A percentile compares a stretch with the other conserved stretches of the same genome.
These are phyloP conservation scores for Ectemnius cavifrons DNA, from an alignment of 2,888 invertebrate species.

Conservation along the genomic window DNA sequence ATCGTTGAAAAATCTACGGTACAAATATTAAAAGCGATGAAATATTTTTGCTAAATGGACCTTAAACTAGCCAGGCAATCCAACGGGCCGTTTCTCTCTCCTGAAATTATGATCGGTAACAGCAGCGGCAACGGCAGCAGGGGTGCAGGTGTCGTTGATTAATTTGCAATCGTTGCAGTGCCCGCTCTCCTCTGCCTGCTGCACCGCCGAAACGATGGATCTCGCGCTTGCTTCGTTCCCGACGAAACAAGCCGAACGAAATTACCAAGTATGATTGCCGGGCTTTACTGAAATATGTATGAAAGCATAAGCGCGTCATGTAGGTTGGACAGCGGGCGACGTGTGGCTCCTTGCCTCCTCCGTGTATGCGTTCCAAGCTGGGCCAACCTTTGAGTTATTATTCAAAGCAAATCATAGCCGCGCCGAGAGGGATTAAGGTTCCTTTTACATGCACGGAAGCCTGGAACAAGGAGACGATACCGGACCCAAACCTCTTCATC, in stretches of 20 bases:
- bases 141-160: constrained; percentile 11
- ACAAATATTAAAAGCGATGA: too few relatives aligned
- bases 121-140: neutral
- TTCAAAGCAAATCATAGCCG: constrained; percentile 74
- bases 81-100: too few relatives aligned
- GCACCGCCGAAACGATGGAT: constrained; percentile 14
- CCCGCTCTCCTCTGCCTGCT: neutral
- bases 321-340: constrained; percentile 42
- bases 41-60: too few relatives aligned
- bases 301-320: constrained; percentile 68
- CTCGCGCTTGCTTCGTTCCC: constrained; percentile 28
- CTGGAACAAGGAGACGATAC: constrained; percentile 56
- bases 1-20: too few relatives aligned
- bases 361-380: constrained; percentile 11
- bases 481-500: constrained; percentile 51
- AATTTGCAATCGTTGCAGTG: constrained; percentile 21
- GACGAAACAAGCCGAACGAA: constrained; percentile 51
- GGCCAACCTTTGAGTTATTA: constrained; percentile 73
- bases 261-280: constrained; percentile 74
- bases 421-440: constrained; percentile 61
- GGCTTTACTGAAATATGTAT: constrained; percentile 72
- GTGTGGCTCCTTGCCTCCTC: constrained; percentile 29
- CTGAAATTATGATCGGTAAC: neutral
- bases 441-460: constrained; percentile 65
- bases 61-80: too few relatives aligned